A percentile compares a stretch with the other conserved stretches of the same genome.
These are phyloP conservation scores for Leptothorax acervorum DNA, from an alignment of 2,888 invertebrate species.

Conservation along the genomic window DNA sequence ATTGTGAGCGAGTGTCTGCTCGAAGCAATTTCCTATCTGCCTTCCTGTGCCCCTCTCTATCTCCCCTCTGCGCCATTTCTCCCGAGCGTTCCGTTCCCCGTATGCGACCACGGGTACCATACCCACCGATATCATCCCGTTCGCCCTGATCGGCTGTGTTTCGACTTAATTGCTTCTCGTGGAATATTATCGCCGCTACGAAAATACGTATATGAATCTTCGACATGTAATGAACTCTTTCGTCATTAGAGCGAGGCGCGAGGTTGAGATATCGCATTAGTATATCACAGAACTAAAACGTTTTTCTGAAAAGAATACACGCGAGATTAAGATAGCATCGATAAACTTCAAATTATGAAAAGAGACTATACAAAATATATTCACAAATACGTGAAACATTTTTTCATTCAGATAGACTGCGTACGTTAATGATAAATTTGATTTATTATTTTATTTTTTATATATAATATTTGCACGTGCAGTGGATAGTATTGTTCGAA, in stretches of 20 bases:
- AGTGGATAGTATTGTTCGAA: neutral
- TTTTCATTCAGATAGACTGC: neutral
- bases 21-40: constrained; percentile 74
- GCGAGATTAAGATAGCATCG: neutral
- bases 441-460: neutral
- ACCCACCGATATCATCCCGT: constrained; percentile 46
- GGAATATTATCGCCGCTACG: constrained; percentile 67
- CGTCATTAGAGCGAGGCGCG: neutral
- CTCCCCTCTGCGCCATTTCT: constrained; percentile 53
- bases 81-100: constrained; percentile 36
- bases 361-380: neutral
- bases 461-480: too few species aligned
- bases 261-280: neutral
- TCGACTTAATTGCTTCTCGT: constrained; percentile 73
- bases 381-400: neutral
- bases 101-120: constrained; percentile 41
- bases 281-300: neutral
- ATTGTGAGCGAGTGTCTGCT: constrained; percentile 70
- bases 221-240: constrained; percentile 38
- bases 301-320: neutral
- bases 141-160: constrained; percentile 68
- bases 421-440: neutral
- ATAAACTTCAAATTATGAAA: neutral
- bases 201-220: constrained; percentile 54
- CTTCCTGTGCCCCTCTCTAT: constrained; percentile 54